Evolutionary conservation across 2,888 invertebrate genomes (phyloP).

Genomic region (Drosophila pegasa): DNA sequence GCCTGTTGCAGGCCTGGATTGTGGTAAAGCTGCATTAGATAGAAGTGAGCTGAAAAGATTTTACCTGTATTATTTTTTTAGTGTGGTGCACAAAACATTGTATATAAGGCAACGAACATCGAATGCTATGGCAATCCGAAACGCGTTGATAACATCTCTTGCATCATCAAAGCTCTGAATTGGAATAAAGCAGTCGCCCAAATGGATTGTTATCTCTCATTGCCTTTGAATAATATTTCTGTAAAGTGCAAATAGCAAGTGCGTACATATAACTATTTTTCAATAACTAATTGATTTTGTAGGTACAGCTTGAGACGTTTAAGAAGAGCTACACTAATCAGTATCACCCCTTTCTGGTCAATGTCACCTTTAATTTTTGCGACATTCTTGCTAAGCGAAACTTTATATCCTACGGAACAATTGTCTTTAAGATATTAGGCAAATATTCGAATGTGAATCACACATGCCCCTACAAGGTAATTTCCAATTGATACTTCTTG

Average conservation of each 20-base stretch:
- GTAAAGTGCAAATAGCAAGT: too few species aligned
- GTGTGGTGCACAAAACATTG: slow-evolving; percentile 12
- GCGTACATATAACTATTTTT: too few species aligned
- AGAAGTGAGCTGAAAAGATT: not conserved
- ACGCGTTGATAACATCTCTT: slow-evolving; percentile 23
- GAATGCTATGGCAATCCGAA: slow-evolving; percentile 26
- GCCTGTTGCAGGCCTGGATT: not conserved
- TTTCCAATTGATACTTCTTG: not conserved
- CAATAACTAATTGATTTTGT: not conserved
- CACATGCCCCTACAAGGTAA: slow-evolving; percentile 40
- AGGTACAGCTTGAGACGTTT: slow-evolving; percentile 11
- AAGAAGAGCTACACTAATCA: slow-evolving; percentile 49
- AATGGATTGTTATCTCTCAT: slow-evolving; percentile 34
- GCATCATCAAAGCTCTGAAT: slow-evolving; percentile 39
- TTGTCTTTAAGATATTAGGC: not conserved
- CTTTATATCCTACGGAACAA: slow-evolving; percentile 35
- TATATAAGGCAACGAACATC: slow-evolving; percentile 48
- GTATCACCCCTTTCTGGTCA: slow-evolving; percentile 51
- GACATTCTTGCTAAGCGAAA: slow-evolving; percentile 34
- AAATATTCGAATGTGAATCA: slow-evolving; percentile 51
- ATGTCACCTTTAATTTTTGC: slow-evolving; percentile 43
- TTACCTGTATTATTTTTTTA: not conserved
- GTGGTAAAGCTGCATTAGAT: slow-evolving; percentile 1
- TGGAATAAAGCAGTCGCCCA: slow-evolving; percentile 49
- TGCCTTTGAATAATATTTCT: slow-evolving; percentile 32